Evolutionary conservation across 2,888 invertebrate genomes (phyloP).

Genomic region (Dysmachus trigonus): DNA sequence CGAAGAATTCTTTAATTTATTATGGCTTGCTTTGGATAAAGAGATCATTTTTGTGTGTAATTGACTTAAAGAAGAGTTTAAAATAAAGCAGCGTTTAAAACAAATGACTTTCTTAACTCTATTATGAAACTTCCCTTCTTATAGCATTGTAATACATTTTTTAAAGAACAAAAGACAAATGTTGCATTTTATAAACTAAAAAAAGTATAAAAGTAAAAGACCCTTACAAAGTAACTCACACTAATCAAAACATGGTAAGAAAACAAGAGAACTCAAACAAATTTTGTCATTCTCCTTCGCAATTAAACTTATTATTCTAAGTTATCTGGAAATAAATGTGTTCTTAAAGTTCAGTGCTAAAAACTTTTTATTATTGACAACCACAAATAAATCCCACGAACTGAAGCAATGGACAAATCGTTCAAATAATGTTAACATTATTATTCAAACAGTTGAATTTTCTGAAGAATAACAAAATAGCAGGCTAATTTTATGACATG

Average conservation of each 20-base stretch:
- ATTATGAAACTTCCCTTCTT: slow-evolving; percentile 19
- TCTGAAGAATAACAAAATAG: not conserved
- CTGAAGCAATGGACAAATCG: not conserved
- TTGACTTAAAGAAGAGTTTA: slow-evolving; percentile 13
- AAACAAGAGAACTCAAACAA: not conserved
- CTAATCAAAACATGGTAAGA: slow-evolving; percentile 3
- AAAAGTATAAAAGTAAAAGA: slow-evolving; percentile 28
- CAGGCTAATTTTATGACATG: not conserved
- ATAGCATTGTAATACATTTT: slow-evolving; percentile 39
- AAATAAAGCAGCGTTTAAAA: slow-evolving; percentile 17
- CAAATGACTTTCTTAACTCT: slow-evolving; percentile 28
- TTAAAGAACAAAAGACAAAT: slow-evolving; percentile 32
- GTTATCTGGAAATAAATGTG: slow-evolving; percentile 9
- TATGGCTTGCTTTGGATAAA: slow-evolving; percentile 23
- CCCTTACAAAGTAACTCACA: slow-evolving; percentile 25
- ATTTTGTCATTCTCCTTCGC: slow-evolving; percentile 4
- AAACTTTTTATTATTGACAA: not conserved
- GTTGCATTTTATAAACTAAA: slow-evolving; percentile 30
- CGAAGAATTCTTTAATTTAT: slow-evolving; percentile 2
- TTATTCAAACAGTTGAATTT: not conserved
- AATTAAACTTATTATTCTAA: not conserved
- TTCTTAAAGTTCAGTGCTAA: slow-evolving; percentile 18
- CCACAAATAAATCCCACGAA: not conserved
- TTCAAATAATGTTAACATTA: not conserved
- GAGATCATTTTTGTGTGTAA: slow-evolving; percentile 18